Percentiles rank a stretch among this genome's conserved stretches.
These are phyloP conservation scores for Nycticebus coucang DNA, from an alignment of 2,113 vertebrate species.

Conservation along the genomic window DNA sequence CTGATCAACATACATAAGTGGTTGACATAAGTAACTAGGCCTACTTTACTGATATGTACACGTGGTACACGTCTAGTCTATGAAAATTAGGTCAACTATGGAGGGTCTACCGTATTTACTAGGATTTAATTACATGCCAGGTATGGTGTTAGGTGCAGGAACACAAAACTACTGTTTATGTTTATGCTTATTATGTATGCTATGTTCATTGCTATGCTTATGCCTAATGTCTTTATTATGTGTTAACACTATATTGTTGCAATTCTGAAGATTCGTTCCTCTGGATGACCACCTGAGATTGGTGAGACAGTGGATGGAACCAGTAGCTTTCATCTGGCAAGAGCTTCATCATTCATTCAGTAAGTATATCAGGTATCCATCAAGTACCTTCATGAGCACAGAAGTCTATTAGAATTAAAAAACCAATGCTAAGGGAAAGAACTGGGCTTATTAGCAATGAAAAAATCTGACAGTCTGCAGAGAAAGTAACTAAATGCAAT, in stretches of 20 bases:
- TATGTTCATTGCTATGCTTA: background rate
- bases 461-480: background rate
- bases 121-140: background rate
- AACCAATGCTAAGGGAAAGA: background rate
- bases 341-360: background rate
- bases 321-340: background rate
- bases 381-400: background rate
- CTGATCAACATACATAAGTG: too few relatives aligned
- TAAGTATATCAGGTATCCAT: background rate
- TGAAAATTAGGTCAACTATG: too few relatives aligned
- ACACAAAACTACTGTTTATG: background rate
- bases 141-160: background rate
- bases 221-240: background rate
- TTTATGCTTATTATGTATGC: background rate
- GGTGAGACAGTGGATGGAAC: background rate
- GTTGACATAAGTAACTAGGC: too few relatives aligned
- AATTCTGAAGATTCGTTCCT: background rate
- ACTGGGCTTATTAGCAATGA: background rate
- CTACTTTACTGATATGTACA: too few relatives aligned
- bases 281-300: background rate
- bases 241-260: background rate
- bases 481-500: background rate
- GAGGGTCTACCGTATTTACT: background rate
- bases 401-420: background rate
- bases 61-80: too few relatives aligned